A percentile compares a stretch with the other conserved stretches of the same genome.
phyloP scores from a whole-genome alignment of 1,140 invertebrate genomes.

The Danaus melanippus region DNA sequence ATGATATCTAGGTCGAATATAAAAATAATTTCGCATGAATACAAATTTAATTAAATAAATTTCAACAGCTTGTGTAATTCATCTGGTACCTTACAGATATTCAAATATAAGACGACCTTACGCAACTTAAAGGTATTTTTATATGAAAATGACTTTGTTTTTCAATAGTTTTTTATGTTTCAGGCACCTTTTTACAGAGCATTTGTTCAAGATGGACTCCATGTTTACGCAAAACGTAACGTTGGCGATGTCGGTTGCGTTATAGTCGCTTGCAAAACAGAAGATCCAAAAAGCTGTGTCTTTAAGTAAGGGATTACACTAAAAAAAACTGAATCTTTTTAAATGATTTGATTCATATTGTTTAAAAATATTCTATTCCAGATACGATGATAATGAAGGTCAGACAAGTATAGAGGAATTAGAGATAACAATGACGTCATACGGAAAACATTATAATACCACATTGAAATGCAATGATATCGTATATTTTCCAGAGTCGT shows the following conservation, averaged over 20 bases:
- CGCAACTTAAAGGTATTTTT: too few species aligned
- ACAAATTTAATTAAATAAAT: too few species aligned
- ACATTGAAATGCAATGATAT: constrained; percentile 44
- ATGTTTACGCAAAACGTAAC: constrained; percentile 33
- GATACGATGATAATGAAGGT: constrained; percentile 31
- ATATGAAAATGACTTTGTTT: too few species aligned
- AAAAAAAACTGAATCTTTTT: background rate
- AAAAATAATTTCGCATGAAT: too few species aligned
- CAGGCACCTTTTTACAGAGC: constrained; percentile 44
- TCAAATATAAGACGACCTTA: too few species aligned
- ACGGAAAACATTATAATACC: constrained; percentile 34
- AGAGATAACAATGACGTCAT: constrained; percentile 48
- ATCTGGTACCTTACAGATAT: too few species aligned
- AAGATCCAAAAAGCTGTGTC: constrained; percentile 34
- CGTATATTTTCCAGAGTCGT: constrained; percentile 39
- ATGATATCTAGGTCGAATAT: too few species aligned
- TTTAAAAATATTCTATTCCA: constrained; percentile 24
- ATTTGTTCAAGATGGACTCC: constrained; percentile 38
- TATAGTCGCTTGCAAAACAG: constrained; percentile 40
- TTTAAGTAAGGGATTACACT: constrained; percentile 30
- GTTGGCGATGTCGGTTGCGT: constrained; percentile 34
- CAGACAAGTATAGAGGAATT: constrained; percentile 38
- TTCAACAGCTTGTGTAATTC: too few species aligned
- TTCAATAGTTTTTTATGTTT: constrained; percentile 10
- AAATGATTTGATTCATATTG: constrained; percentile 1